Evolutionary conservation across 1,140 invertebrate species (phyloP), one percentile per base, ranked within the genome.

Genomic region (Lysiphlebus fabarum): DNA sequence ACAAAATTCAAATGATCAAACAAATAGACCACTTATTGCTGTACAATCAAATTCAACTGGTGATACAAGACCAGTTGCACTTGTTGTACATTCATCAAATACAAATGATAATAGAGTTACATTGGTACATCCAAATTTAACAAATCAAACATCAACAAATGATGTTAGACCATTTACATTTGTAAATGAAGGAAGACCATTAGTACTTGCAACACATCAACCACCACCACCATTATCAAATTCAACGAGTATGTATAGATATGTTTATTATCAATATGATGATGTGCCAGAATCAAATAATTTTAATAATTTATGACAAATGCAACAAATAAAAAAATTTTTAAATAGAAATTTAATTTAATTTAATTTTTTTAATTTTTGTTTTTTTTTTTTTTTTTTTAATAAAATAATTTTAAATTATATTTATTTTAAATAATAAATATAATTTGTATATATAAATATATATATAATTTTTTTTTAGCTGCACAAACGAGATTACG

Each of bases 101-200:
- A 67, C 78, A 26, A 80, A 73, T 65, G 78, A 80, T 55, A 79
- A 78, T 58, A 66, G 78, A 26, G 76, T 80, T n/a, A 80, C 78
- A 37, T 73, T 79, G 49, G 72, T 79, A 17, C 77, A 79, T 67
- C 78, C 77, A 56, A 75, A 75, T 71, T 61, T 78, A 38, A 76
- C 75, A 12, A 78, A 73, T 63, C 77, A 79, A 51, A 78, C 77
- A 7, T 70, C 76, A 26, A 69, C 74, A 2, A 77, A 58, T 59
- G 77, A 79, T 48, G 75, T 77, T 42, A 70, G 77, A 61, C 77
- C 77, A 11, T 72, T 79, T 43, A 76, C 77, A 41, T 79, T 78
- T 44, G 77, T 79, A 37, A 79, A 77, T 59, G 77, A 78, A 48
- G 74, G 67, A 49, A 71, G 76, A 48, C 76, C 77, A 7, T 58